Evolutionary conservation across 2,797 vertebrate genomes (phyloP), one percentile per base, ranked within the genome.

Genomic region (Tiaroga cobitis): DNA sequence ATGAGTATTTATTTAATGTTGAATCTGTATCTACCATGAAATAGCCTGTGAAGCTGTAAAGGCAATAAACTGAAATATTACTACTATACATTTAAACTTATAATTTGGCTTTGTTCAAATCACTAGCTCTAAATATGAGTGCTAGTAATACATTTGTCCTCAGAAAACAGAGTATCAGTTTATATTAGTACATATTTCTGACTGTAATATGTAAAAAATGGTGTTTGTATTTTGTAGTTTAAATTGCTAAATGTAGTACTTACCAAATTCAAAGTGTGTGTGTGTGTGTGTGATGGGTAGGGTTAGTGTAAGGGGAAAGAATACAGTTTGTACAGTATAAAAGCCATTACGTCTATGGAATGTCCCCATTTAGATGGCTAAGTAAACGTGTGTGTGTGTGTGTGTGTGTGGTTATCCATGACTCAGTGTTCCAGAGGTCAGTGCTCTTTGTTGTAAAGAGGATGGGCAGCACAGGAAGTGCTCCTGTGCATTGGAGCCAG

Each of bases 391-490:
- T 2, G 4, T 49, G 43, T 46, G 43, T 46, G 43, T 46, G 43
- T 43, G 41, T 13, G 41, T 43, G 43, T 13, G 43, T 46, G 43
- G 37, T 37, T 77, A 79, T 37, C 19, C n/a, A 18, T 77, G 70
- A 67, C 54, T 78, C 34, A 21, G 75, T 65, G 56, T 78, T 83
- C 29, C n/a, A 43, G 43, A 67, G 76, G 16, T 68, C 46, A 74
- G 19, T 3, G 3, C 56, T 80, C 37, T 85, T 37, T 67, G 72
- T 80, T 32, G 63, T 54, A 86, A 56, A 49, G 67, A 75, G 84
- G 82, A 77, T 81, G 83, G 83, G 81, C 68, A 82, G 51, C 86
- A 82, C 82, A 84, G 87, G 89, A 90, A 86, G 81, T 85, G 46
- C 73, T 86, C 69, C 56, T 61, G 73, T 81, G 43, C 26, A 65